Percentiles rank a stretch among this genome's conserved stretches.
phyloP scores from a whole-genome alignment of 2,888 invertebrate genomes.

The Callosobruchus maculatus region DNA sequence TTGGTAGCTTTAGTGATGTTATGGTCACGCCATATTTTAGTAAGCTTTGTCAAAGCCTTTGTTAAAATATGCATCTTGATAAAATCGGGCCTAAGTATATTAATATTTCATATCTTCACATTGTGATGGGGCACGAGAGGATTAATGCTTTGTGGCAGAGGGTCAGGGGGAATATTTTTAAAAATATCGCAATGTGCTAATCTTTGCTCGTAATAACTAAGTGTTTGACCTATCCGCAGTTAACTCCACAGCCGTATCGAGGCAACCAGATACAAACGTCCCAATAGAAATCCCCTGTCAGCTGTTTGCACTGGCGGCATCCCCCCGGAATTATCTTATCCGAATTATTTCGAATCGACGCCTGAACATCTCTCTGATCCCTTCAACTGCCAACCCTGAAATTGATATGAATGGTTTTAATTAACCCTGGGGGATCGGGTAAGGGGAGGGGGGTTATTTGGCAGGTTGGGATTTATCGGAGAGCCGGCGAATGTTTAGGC shows the following conservation, averaged over 20 bases:
- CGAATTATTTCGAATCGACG: constrained; percentile 4
- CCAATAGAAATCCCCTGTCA: background rate
- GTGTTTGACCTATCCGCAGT: background rate
- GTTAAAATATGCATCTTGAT: too few relatives aligned
- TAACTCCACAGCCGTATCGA: background rate
- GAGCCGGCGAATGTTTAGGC: background rate
- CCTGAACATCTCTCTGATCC: constrained; percentile 23
- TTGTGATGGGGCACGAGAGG: too few relatives aligned
- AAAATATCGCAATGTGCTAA: too few relatives aligned
- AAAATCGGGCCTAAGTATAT: too few relatives aligned
- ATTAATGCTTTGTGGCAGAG: too few relatives aligned
- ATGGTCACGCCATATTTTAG: too few relatives aligned
- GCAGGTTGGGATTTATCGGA: background rate
- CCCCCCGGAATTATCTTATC: background rate
- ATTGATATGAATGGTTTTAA: constrained; percentile 17
- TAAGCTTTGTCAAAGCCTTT: too few relatives aligned
- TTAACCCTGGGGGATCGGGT: background rate
- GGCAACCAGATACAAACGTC: background rate
- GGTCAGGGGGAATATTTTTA: too few relatives aligned
- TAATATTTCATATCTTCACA: too few relatives aligned
- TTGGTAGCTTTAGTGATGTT: too few relatives aligned
- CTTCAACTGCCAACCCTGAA: constrained; percentile 19
- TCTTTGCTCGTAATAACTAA: too few relatives aligned
- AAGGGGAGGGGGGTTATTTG: background rate
- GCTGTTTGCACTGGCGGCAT: background rate